Percentiles rank a stretch among this genome's conserved stretches.
phyloP scores from a whole-genome alignment of 2,113 vertebrate genomes.

The Oxygymnocypris stewartii region DNA sequence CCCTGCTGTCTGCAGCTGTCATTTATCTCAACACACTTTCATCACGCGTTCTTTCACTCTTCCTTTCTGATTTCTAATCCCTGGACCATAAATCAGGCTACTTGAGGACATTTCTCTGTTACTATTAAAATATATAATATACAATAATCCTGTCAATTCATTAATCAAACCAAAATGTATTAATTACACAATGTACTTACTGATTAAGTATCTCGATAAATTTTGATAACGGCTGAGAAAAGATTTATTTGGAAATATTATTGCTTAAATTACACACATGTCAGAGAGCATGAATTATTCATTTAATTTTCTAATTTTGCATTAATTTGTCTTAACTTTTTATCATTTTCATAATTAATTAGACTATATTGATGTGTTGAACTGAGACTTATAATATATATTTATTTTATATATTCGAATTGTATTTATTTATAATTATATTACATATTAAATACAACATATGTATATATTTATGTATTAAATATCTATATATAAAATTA shows the following conservation, averaged over 20 bases:
- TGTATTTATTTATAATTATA: too few species aligned
- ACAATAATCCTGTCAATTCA: neutral
- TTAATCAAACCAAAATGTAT: neutral
- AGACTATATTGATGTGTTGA: too few species aligned
- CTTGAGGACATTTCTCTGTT: neutral
- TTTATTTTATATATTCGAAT: too few species aligned
- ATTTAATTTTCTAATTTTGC: neutral
- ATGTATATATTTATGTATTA: too few species aligned
- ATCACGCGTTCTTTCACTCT: constrained; percentile 43
- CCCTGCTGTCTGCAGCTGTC: constrained; percentile 42
- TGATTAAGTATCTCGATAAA: neutral
- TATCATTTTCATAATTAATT: too few species aligned
- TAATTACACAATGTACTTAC: neutral
- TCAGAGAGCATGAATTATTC: neutral
- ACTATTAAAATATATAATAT: neutral
- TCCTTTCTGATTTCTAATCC: neutral
- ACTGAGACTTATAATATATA: neutral
- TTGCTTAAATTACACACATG: neutral
- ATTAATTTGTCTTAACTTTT: too few species aligned
- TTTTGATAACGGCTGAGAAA: too few species aligned
- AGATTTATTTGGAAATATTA: neutral
- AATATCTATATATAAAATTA: neutral
- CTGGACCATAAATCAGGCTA: neutral
- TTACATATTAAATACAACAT: too few species aligned
- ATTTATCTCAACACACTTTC: constrained; percentile 43